Evolutionary conservation across 2,113 vertebrate species (phyloP).

Genomic region (Dunckerocampus dactyliophorus): DNA sequence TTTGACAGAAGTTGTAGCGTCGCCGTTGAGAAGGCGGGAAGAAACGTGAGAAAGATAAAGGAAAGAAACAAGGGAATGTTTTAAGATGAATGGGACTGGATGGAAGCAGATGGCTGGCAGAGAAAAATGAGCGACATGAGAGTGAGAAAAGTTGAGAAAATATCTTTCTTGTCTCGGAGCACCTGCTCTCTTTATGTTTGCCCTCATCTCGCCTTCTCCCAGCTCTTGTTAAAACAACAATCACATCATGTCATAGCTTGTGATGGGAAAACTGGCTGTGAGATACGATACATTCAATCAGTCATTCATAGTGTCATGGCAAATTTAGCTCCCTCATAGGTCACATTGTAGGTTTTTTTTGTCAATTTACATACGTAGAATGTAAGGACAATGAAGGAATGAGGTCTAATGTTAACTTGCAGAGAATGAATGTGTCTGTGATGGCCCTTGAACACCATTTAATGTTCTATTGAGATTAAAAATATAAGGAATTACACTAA

Average conservation of each 20-base stretch:
- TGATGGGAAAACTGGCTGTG: not conserved
- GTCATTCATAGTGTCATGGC: too few species aligned
- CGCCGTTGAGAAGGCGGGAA: constrained; percentile 12
- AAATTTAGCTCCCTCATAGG: too few species aligned
- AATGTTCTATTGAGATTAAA: not conserved
- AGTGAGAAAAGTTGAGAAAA: constrained; percentile 42
- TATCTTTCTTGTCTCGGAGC: constrained; percentile 39
- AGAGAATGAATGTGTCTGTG: too few species aligned
- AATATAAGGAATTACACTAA: constrained; percentile 17
- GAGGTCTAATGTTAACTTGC: too few species aligned
- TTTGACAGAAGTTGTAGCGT: constrained; percentile 48
- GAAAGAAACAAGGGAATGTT: not conserved
- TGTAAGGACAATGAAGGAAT: too few species aligned
- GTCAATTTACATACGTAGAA: too few species aligned
- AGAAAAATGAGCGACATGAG: constrained; percentile 39
- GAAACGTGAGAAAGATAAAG: constrained; percentile 16
- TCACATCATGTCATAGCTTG: not conserved
- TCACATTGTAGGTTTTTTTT: too few species aligned
- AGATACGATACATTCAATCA: too few species aligned
- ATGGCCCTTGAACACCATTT: too few species aligned
- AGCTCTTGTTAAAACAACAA: not conserved
- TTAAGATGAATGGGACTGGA: not conserved
- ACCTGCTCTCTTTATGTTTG: constrained; percentile 34
- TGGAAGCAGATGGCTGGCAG: constrained; percentile 41
- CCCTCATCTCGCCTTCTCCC: not conserved